Conservation (phyloP, 2,113 vertebrate species). For the Neodon shergylaensis region DNA sequence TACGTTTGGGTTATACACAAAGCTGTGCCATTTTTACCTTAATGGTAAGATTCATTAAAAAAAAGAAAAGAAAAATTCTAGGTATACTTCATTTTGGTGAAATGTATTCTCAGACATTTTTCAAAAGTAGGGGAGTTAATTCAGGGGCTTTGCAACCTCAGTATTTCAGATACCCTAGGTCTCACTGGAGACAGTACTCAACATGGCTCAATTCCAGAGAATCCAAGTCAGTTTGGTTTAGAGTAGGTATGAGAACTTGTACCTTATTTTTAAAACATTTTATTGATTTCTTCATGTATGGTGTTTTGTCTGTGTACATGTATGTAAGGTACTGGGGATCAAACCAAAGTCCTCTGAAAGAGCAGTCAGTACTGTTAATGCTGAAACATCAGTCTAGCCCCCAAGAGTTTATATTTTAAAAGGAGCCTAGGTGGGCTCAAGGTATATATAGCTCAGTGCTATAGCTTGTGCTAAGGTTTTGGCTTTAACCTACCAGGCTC, state of each 20-base stretch:
- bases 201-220: not conserved
- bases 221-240: not conserved
- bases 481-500: not conserved
- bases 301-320: not conserved
- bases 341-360: not conserved
- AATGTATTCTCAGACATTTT: slow-evolving; percentile 33
- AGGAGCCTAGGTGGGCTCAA: not conserved
- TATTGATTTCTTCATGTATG: not conserved
- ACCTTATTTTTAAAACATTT: not conserved
- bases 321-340: not conserved
- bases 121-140: slow-evolving; percentile 24
- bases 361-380: not conserved
- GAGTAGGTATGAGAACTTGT: not conserved
- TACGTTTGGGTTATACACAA: not conserved
- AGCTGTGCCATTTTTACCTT: not conserved
- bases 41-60: not conserved
- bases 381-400: not conserved
- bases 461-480: not conserved
- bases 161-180: not conserved
- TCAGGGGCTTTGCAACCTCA: not conserved
- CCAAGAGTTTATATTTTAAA: not conserved
- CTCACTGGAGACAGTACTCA: not conserved
- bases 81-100: slow-evolving; percentile 10
- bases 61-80: not conserved
- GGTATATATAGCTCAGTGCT: not conserved